These are phyloP conservation scores for Dryococelus australis DNA, from an alignment of 2,888 invertebrate species.

Conservation along the genomic window DNA sequence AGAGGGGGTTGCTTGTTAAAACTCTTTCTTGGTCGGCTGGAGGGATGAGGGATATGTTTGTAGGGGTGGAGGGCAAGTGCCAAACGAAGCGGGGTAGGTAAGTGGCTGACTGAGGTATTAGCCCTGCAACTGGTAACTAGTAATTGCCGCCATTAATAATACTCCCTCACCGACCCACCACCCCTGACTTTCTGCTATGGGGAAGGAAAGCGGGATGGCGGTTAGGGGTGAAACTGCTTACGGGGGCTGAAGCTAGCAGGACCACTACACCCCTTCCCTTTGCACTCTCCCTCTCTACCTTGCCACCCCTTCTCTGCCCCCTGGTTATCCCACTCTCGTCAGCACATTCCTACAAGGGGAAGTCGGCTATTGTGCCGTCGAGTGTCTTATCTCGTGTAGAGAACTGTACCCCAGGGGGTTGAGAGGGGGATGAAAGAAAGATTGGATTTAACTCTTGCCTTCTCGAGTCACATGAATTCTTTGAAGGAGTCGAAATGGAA, in stretches of 20 bases:
- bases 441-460: background rate
- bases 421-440: background rate
- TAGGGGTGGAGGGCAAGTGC: background rate
- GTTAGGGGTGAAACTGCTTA: constrained; percentile 11
- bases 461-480: too few species aligned
- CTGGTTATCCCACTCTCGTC: background rate
- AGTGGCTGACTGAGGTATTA: constrained; percentile 7
- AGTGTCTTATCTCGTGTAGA: background rate
- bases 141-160: constrained; percentile 16
- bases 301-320: background rate
- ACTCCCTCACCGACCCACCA: background rate
- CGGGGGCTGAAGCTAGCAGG: constrained; percentile 1
- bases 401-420: background rate
- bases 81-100: background rate
- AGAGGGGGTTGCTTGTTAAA: background rate
- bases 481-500: too few species aligned
- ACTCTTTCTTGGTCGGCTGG: background rate
- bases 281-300: too few species aligned
- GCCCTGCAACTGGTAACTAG: background rate
- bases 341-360: background rate
- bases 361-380: background rate
- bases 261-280: background rate
- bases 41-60: background rate
- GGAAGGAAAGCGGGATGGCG: background rate
- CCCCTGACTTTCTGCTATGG: background rate